These are phyloP conservation scores for Luperina nickerlii DNA, from an alignment of 2,888 invertebrate species.

Conservation along the genomic window DNA sequence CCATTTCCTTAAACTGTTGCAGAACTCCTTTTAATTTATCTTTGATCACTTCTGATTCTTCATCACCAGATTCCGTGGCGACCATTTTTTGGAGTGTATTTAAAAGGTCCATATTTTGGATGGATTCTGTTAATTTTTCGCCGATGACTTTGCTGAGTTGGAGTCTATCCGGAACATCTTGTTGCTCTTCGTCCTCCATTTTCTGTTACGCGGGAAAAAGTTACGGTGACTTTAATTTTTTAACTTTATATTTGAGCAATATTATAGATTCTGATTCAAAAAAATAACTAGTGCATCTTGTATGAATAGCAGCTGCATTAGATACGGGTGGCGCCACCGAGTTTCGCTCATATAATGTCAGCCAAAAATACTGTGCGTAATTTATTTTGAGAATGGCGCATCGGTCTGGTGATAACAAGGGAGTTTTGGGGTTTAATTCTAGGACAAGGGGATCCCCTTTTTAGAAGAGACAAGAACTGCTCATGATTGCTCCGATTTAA, in stretches of 20 bases:
- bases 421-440: constrained; percentile 21
- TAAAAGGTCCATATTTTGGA: constrained; percentile 81
- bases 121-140: constrained; percentile 79
- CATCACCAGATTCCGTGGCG: constrained; percentile 75
- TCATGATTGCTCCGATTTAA: too few species aligned
- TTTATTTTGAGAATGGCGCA: constrained; percentile 52
- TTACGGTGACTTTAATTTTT: constrained; percentile 19
- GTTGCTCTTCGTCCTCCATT: constrained; percentile 61
- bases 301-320: constrained; percentile 9
- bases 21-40: constrained; percentile 79
- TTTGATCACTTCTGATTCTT: constrained; percentile 76
- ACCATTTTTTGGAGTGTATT: constrained; percentile 81
- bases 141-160: constrained; percentile 77
- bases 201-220: constrained; percentile 51
- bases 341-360: constrained; percentile 36
- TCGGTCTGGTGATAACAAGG: constrained; percentile 26
- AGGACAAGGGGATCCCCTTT: neutral
- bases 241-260: neutral
- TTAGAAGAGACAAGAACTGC: neutral
- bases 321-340: constrained; percentile 14
- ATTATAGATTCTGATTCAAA: neutral
- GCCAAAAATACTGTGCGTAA: constrained; percentile 50
- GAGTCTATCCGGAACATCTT: constrained; percentile 45
- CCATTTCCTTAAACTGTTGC: constrained; percentile 75
- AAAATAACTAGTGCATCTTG: constrained; percentile 3